These are phyloP conservation scores for Dolichoris vasculosae DNA, from an alignment of 1,140 invertebrate species.

Conservation along the genomic window DNA sequence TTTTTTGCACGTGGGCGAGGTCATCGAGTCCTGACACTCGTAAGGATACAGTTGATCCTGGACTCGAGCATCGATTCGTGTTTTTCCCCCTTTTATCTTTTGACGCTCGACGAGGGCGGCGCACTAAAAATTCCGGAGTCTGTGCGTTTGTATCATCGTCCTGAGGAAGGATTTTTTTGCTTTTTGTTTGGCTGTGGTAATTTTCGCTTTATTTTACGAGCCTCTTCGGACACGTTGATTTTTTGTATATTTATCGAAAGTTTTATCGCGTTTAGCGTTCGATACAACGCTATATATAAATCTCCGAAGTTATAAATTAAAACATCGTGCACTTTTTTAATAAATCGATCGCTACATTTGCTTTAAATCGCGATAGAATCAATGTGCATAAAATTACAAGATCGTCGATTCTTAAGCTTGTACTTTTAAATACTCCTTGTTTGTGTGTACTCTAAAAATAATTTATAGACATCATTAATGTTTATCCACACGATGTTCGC, in stretches of 20 bases:
- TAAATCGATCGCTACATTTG: no score
- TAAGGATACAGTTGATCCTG: no score
- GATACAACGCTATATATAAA: neutral
- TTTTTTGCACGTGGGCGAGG: neutral
- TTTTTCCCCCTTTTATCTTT: neutral
- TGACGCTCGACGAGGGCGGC: neutral
- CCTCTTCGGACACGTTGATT: no score
- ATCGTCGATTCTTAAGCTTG: neutral
- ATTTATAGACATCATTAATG: neutral
- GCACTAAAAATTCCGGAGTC: neutral
- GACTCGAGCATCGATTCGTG: no score
- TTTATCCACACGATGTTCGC: neutral
- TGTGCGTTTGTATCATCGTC: neutral
- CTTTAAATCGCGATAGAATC: neutral
- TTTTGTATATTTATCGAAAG: no score
- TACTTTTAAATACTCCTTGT: neutral
- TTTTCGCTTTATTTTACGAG: neutral
- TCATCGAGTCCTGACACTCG: no score
- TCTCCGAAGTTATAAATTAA: neutral
- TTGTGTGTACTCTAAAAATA: neutral
- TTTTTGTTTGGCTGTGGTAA: neutral
- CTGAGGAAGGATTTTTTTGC: neutral
- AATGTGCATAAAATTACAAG: neutral
- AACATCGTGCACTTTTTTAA: no score
- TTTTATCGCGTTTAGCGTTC: neutral